phyloP scores from a whole-genome alignment of 23 tunicate species.

The Phallusia fumigata region DNA sequence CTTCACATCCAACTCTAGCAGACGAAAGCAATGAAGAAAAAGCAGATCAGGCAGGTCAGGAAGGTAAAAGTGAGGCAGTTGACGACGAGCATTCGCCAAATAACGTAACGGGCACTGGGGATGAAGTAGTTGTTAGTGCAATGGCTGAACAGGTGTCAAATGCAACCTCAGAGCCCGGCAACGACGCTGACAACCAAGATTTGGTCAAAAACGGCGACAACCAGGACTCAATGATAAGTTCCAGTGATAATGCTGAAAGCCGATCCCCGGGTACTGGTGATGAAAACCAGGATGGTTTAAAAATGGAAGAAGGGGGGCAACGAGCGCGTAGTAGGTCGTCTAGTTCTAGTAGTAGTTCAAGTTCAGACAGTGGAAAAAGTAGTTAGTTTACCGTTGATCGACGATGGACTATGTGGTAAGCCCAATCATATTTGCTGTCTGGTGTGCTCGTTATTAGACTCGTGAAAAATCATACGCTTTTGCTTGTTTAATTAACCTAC shows the following conservation, averaged over 20 bases:
- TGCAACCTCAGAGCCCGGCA: no score
- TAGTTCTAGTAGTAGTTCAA: constrained; percentile 5
- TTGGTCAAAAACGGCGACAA: neutral
- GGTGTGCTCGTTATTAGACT: neutral
- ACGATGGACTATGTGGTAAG: neutral
- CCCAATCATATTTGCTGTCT: neutral
- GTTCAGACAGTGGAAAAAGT: constrained; percentile 1
- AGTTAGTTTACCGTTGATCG: neutral
- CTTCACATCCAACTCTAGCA: neutral
- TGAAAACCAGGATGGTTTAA: neutral
- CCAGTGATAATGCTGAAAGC: no score
- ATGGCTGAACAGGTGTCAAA: neutral
- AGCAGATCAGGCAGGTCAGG: neutral
- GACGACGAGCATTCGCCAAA: neutral
- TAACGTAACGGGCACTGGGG: neutral
- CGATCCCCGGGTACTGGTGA: neutral
- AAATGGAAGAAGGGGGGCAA: neutral
- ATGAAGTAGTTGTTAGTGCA: neutral
- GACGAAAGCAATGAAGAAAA: neutral
- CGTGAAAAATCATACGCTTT: no score
- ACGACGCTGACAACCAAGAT: no score
- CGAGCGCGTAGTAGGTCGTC: neutral
- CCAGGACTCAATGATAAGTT: neutral
- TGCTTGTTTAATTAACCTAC: no score
- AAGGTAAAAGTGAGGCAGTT: neutral